Percentiles rank a stretch among this genome's conserved stretches.
phyloP scores from a whole-genome alignment of 2,797 vertebrate species.

The Halcyon leucocephala region DNA sequence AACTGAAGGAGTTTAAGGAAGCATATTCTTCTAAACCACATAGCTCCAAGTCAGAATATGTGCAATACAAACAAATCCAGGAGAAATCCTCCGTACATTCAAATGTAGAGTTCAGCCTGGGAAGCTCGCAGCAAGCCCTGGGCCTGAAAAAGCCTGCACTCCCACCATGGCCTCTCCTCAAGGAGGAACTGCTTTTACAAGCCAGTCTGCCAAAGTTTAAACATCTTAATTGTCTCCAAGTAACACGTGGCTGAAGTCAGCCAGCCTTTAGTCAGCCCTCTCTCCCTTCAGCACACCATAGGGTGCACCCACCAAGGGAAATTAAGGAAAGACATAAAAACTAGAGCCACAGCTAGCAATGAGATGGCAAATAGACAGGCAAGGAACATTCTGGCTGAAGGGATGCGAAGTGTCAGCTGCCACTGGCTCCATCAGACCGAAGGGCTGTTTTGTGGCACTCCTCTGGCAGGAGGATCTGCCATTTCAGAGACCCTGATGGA shows the following conservation, averaged over 20 bases:
- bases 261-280: background rate
- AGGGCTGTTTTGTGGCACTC: background rate
- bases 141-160: background rate
- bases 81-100: background rate
- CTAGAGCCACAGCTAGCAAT: rapidly evolving
- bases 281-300: background rate
- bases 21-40: background rate
- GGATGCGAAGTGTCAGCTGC: background rate
- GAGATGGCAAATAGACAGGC: rapidly evolving
- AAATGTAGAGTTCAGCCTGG: background rate
- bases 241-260: background rate
- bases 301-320: background rate
- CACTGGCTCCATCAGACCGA: background rate
- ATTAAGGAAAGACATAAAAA: background rate
- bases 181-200: background rate
- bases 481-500: background rate
- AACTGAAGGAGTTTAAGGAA: background rate
- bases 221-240: too few relatives aligned
- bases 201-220: background rate
- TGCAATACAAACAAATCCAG: rapidly evolving
- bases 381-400: background rate
- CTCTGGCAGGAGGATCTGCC: background rate
- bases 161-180: background rate
- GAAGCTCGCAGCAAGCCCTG: background rate
- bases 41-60: background rate